Evolutionary conservation across 2,797 vertebrate species (phyloP), one percentile per base, ranked within the genome.

Genomic region (Lagodon rhomboides): DNA sequence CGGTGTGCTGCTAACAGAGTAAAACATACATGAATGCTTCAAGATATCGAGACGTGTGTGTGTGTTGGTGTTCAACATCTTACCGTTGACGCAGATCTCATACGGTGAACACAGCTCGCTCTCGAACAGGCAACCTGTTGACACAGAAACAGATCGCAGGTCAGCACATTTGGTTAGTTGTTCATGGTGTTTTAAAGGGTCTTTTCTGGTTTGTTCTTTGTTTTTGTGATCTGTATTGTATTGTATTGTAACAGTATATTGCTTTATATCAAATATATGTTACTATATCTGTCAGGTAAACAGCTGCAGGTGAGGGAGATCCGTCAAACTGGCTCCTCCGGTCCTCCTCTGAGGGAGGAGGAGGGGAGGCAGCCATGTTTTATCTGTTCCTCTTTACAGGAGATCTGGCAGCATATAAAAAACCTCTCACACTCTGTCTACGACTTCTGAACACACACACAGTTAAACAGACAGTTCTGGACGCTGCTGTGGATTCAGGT

Each of bases 31-130:
- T 38, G 10, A 38, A 38, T 10, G 38, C 38, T 38, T 38, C 0
- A 11, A 11, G 38, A 38, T 8, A 38, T 38, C 38, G 10, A 38
- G 38, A 38, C 46, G 41, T 68, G 67, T 49, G 41, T 68, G 67
- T 25, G 68, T 59, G 58, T 27, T 9, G 17, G 8, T 25, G 30
- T 51, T 43, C 20, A 16, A 1, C 4, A n/a, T 70, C 97, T 97
- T 92, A 99, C 98, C 98, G 12, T 99, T 96, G 73, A 98, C 87
- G 22, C 98, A 99, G 89, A 96, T 90, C 94, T 99, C 97, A 15
- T 93, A 95, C 0, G 95, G 73, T 25, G 93, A 91, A 82, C 98
- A 99, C 77, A 99, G 95, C 79, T 96, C 94, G 23, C 95, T 96
- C 66, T 97, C 96, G 75, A 99, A 97, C 68, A 98, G 91, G 91